Percentiles rank a stretch among this genome's conserved stretches.
Conservation (phyloP, 2,113 vertebrate genomes). For the Ophthalmolycus amberensis region DNA sequence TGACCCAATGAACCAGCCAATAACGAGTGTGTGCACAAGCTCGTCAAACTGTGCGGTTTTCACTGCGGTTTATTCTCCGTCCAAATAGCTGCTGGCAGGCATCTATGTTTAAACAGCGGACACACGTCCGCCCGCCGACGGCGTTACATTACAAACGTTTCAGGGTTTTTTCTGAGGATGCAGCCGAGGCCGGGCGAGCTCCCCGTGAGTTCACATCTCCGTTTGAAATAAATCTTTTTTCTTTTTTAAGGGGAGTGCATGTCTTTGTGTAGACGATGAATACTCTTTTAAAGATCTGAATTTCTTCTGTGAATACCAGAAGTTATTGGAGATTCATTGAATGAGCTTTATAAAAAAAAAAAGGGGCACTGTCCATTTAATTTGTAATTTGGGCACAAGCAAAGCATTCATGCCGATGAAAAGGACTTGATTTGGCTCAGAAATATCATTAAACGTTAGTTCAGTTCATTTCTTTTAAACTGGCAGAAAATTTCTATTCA, state of each 20-base stretch:
- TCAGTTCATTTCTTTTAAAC: slow-evolving; percentile 25
- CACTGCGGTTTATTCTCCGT: slow-evolving; percentile 23
- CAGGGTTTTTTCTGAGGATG: slow-evolving; percentile 2
- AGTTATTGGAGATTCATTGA: slow-evolving; percentile 12
- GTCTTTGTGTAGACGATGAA: slow-evolving; percentile 32
- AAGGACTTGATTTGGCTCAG: slow-evolving; percentile 27
- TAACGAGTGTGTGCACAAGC: slow-evolving; percentile 36
- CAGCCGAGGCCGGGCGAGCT: not conserved
- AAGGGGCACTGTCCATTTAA: slow-evolving; percentile 37
- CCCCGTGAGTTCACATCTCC: not conserved
- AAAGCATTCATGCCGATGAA: slow-evolving; percentile 16
- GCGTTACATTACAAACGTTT: slow-evolving; percentile 7
- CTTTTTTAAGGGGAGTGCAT: not conserved
- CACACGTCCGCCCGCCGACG: not conserved
- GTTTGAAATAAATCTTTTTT: not conserved
- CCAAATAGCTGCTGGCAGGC: slow-evolving; percentile 36
- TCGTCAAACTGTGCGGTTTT: slow-evolving; percentile 33
- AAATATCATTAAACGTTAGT: slow-evolving; percentile 19
- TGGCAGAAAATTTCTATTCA: slow-evolving; percentile 6
- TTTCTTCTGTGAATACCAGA: slow-evolving; percentile 8
- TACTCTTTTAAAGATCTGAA: slow-evolving; percentile 1
- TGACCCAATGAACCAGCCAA: slow-evolving; percentile 46
- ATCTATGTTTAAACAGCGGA: slow-evolving; percentile 29
- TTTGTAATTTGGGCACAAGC: slow-evolving; percentile 43
- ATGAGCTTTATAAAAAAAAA: not conserved